Conservation (phyloP, 2,888 invertebrate genomes). For the Choristoneura rosaceana region DNA sequence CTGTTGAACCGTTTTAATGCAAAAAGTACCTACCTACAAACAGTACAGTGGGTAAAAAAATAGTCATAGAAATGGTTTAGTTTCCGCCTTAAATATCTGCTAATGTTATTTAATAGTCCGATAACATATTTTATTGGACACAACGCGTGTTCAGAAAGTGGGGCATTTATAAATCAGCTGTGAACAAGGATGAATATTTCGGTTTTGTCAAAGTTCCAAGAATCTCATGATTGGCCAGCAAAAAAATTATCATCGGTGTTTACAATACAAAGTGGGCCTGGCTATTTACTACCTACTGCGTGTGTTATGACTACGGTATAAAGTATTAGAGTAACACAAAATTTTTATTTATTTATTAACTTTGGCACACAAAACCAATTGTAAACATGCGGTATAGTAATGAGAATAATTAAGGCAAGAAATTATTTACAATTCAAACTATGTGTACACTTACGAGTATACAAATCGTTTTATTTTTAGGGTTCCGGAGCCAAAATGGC, state of each 20-base stretch:
- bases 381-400: too few relatives aligned
- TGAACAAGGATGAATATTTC: conserved; percentile 42
- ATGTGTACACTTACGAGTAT: too few relatives aligned
- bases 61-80: neutral
- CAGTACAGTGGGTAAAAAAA: too few relatives aligned
- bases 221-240: conserved; percentile 37
- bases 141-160: conserved; percentile 24
- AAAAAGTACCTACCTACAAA: too few relatives aligned
- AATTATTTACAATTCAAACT: too few relatives aligned
- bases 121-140: conserved; percentile 30
- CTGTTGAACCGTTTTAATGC: too few relatives aligned
- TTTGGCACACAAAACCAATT: too few relatives aligned
- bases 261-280: conserved; percentile 16
- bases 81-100: neutral
- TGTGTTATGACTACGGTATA: neutral
- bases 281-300: neutral
- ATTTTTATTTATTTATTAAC: too few relatives aligned
- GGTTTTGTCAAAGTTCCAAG: conserved; percentile 42
- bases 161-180: conserved; percentile 33
- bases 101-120: conserved; percentile 14
- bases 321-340: too few relatives aligned
- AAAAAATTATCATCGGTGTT: conserved; percentile 36
- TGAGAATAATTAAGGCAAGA: too few relatives aligned
- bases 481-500: too few relatives aligned
- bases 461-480: too few relatives aligned